Conservation (phyloP, 2,797 vertebrate species). For the Lacerta bilineata region DNA sequence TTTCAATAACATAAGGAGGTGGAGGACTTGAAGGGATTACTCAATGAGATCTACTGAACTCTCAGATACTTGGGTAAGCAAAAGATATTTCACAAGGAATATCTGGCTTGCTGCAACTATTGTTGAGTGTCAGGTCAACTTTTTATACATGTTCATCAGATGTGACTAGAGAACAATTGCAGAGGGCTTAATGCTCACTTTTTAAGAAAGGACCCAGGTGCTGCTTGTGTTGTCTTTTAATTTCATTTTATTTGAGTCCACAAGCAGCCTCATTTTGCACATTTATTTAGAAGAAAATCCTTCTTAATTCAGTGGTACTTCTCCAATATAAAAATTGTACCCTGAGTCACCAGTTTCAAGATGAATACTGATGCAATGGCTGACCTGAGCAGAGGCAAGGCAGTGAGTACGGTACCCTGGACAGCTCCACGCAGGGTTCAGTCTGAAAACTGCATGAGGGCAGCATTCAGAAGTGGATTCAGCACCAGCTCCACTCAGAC, state of each 20-base stretch:
- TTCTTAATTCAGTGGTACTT: neutral
- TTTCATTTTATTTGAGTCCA: neutral
- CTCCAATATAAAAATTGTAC: neutral
- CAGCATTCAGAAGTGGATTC: too few relatives aligned
- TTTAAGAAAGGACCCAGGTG: neutral
- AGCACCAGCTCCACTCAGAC: too few relatives aligned
- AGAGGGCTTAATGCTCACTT: neutral
- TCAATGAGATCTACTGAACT: constrained; percentile 54
- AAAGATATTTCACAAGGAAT: constrained; percentile 45
- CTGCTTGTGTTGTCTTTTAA: too few relatives aligned
- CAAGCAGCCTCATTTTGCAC: neutral
- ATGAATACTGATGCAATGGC: too few relatives aligned
- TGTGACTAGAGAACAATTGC: neutral
- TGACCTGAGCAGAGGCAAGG: too few relatives aligned
- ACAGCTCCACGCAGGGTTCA: too few relatives aligned
- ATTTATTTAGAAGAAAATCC: neutral
- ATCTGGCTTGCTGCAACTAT: constrained; percentile 19
- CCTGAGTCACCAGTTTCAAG: neutral
- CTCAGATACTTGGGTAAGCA: constrained; percentile 51
- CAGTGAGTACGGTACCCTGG: too few relatives aligned
- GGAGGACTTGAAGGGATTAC: constrained; percentile 47
- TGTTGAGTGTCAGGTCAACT: constrained; percentile 20
- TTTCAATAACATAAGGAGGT: constrained; percentile 37
- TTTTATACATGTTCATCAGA: neutral
- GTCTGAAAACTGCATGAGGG: too few relatives aligned